phyloP scores from a whole-genome alignment of 2,888 invertebrate species.

The Heliconius sara region DNA sequence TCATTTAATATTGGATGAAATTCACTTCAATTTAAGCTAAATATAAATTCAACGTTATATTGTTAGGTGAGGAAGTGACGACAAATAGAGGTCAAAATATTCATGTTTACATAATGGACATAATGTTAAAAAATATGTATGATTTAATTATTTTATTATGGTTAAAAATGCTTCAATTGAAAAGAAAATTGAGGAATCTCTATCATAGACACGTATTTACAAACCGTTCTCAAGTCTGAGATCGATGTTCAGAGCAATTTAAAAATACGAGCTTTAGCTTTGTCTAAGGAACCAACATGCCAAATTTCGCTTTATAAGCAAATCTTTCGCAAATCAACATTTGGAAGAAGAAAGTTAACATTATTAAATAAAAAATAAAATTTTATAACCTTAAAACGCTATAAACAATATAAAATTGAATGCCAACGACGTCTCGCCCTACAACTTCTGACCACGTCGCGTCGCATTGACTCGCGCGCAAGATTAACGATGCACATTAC shows the following conservation, averaged over 20 bases:
- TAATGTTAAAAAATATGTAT: not conserved
- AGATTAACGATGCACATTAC: conserved; percentile 54
- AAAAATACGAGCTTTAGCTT: conserved; percentile 1
- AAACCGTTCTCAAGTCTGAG: too few species aligned
- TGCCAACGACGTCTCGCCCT: not conserved
- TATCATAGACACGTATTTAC: not conserved
- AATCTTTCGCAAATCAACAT: too few species aligned
- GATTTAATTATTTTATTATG: not conserved
- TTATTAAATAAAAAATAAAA: too few species aligned
- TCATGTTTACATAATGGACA: not conserved
- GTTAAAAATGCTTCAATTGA: too few species aligned
- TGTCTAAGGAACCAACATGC: too few species aligned
- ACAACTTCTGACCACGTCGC: conserved; percentile 29
- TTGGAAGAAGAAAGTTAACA: not conserved
- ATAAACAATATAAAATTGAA: not conserved
- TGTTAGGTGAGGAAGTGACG: not conserved
- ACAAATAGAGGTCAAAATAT: not conserved
- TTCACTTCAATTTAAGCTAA: not conserved
- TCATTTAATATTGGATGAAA: conserved; percentile 10
- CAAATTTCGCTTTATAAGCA: not conserved
- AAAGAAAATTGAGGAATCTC: not conserved
- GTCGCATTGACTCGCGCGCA: conserved; percentile 22
- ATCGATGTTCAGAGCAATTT: not conserved
- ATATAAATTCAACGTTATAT: not conserved
- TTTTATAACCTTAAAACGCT: not conserved